phyloP scores from a whole-genome alignment of 53 echinoderm and acorn worm species.

The Mesocentrotus franciscanus region DNA sequence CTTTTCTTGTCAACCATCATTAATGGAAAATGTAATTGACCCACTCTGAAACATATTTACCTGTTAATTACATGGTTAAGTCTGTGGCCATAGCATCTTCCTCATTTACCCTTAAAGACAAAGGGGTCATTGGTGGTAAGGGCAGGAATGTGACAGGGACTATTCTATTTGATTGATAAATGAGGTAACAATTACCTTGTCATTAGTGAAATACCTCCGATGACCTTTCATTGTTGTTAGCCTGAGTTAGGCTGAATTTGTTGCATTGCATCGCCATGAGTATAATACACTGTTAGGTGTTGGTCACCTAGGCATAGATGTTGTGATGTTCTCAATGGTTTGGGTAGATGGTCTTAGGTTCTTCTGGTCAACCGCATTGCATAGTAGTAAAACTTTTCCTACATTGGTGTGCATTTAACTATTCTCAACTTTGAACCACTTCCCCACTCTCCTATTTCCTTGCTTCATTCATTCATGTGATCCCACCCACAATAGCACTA shows the following conservation, averaged over 20 bases:
- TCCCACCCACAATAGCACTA: neutral
- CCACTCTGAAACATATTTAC: neutral
- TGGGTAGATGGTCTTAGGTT: too few species aligned
- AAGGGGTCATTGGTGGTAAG: neutral
- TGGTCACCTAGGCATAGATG: neutral
- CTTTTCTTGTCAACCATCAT: neutral
- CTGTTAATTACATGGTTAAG: neutral
- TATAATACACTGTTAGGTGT: neutral
- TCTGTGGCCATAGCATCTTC: neutral
- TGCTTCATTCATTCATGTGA: conserved; percentile 23
- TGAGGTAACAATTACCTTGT: neutral
- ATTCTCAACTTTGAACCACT: neutral
- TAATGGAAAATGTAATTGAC: neutral
- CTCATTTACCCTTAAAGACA: neutral
- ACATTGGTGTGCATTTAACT: too few species aligned
- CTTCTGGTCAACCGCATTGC: too few species aligned
- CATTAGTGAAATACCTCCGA: neutral
- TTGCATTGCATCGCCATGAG: neutral
- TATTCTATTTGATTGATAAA: neutral
- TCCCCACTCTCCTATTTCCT: neutral
- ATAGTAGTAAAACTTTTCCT: too few species aligned
- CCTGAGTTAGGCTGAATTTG: neutral
- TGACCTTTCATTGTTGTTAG: neutral
- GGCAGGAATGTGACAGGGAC: neutral
- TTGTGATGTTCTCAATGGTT: too few species aligned